Conservation (phyloP, 2,113 vertebrate species). For the Apodemus sylvaticus region DNA sequence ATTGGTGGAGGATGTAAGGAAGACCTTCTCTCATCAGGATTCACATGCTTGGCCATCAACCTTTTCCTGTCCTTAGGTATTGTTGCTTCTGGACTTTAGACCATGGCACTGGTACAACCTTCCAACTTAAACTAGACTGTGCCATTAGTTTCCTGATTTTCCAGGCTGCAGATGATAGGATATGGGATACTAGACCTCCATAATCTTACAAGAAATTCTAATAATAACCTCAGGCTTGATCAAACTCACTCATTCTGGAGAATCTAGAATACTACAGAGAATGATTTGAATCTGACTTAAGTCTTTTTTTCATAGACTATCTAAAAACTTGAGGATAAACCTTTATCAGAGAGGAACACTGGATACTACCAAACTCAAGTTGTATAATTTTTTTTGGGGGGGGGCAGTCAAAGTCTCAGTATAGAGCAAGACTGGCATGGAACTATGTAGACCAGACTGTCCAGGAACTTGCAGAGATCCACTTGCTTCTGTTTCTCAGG, state of each 20-base stretch:
- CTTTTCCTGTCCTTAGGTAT: neutral
- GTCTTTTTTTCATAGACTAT: neutral
- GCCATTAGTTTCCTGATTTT: neutral
- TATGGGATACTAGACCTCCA: neutral
- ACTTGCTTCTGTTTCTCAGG: neutral
- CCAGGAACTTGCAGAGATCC: neutral
- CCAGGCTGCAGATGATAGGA: neutral
- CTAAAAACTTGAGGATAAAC: neutral
- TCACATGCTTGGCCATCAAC: neutral
- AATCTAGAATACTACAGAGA: neutral
- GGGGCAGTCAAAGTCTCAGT: neutral
- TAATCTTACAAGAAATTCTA: neutral
- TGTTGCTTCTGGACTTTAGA: neutral
- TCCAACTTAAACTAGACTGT: neutral
- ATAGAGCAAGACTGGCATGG: no score
- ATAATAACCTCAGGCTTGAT: neutral
- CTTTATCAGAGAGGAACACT: neutral
- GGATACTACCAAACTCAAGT: neutral
- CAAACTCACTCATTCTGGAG: neutral
- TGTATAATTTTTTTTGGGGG: neutral
- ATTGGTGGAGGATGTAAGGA: neutral
- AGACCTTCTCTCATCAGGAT: neutral
- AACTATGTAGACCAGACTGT: neutral
- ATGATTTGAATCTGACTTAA: neutral
- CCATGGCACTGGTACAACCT: rapidly evolving